Percentiles rank a stretch among this genome's conserved stretches.
Evolutionary conservation across 2,888 invertebrate species (phyloP).

Genomic region (Synanthedon tipuliformis): DNA sequence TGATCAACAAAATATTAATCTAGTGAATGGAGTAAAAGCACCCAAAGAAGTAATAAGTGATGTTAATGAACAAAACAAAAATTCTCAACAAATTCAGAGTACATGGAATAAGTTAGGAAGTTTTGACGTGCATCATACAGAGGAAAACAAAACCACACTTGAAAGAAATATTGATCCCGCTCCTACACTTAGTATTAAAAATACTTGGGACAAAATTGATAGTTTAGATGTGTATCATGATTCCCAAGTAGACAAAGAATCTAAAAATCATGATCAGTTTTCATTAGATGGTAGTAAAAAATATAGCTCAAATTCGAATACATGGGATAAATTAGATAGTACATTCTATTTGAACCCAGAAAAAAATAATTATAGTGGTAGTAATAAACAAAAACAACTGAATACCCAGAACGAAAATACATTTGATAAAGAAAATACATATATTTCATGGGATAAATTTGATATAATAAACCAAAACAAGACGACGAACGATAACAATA

Average conservation of each 20-base stretch:
- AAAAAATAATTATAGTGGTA: too few species aligned
- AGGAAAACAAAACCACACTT: not conserved
- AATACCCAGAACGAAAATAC: too few species aligned
- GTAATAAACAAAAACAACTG: too few species aligned
- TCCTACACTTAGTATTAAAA: constrained; percentile 1
- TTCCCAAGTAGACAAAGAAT: not conserved
- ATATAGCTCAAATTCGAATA: constrained; percentile 1
- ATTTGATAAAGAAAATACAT: too few species aligned
- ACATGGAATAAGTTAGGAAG: constrained; percentile 10
- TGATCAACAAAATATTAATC: not conserved
- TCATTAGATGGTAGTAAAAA: constrained; percentile 7
- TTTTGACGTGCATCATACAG: not conserved
- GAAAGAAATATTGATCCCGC: constrained; percentile 5
- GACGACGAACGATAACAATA: too few species aligned
- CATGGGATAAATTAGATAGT: constrained; percentile 6
- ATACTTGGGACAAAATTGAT: constrained; percentile 11
- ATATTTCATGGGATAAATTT: too few species aligned
- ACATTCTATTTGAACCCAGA: too few species aligned
- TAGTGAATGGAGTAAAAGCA: not conserved
- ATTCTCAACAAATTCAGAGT: constrained; percentile 9
- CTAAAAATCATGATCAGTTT: constrained; percentile 1
- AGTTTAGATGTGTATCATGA: not conserved
- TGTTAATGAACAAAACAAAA: not conserved
- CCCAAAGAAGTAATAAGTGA: not conserved
- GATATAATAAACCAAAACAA: too few species aligned